Evolutionary conservation across 23 tunicate genomes (phyloP), one percentile per base, ranked within the genome.

Genomic region (Aplidium turbinatum): DNA sequence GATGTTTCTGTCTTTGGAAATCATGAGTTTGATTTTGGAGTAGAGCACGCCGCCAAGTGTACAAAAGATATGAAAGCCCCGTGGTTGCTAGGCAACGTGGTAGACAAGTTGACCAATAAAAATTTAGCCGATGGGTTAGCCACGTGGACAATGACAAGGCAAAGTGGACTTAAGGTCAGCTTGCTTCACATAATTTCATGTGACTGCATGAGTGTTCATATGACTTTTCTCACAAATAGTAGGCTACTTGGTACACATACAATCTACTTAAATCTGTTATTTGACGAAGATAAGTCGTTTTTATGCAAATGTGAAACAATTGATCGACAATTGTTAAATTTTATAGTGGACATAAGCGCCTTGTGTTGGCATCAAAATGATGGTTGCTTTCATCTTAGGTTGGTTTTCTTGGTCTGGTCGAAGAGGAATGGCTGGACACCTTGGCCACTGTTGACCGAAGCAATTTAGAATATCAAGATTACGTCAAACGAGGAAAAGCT

Each of bases 381-480:
- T n/a, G n/a, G n/a, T n/a, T n/a, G 11, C 16, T 42, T 11, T 54
- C 6, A 28, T 65, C 23, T 16, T 56, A 83, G 89, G 33, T 92
- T 25, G 98, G 98, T 0, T 46, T 92, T 0, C 35, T 92, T n/a
- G 98, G 98, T 56, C 50, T 92, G 47, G 84, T 92, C 6, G 98
- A 92, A 58, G 91, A 85, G 50, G 98, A 92, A 78, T 92, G 98
- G 98, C 72, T 92, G 56, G 92, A 92, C 75, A 92, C 98, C 32
- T 51, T 90, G 1, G 76, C 96, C 2, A 88, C 96, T n/a, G 79
- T 88, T 0, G 86, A 76, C 23, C 68, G 55, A 60, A 19, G 11
- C 3, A 74, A 76, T 21, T 54, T 88, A 7, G 47, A 39, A 5
- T 88, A 62, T 60, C 58, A 70, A 40, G 87, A 88, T 57, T 88